Evolutionary conservation across 2,797 vertebrate genomes (phyloP).

Genomic region (Pagetopsis macropterus): DNA sequence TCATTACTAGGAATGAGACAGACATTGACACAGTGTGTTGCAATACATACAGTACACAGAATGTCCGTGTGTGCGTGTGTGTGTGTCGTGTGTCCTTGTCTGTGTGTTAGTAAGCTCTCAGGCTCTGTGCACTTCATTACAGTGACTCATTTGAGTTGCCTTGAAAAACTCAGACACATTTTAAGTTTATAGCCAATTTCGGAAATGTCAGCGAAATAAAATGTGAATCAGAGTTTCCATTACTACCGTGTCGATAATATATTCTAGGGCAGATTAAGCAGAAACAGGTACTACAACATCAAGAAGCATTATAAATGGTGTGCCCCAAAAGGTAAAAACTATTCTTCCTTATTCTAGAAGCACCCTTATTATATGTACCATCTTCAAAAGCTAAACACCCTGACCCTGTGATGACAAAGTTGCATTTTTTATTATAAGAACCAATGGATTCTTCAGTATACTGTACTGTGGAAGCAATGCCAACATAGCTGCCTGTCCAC

Average conservation of each 20-base stretch:
- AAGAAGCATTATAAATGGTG: background rate
- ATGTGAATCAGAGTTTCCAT: background rate
- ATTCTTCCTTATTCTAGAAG: background rate
- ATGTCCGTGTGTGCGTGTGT: background rate
- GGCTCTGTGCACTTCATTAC: background rate
- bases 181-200: background rate
- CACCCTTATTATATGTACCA: background rate
- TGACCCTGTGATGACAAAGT: background rate
- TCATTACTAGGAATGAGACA: background rate
- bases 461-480: background rate
- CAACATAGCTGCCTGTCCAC: background rate
- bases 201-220: background rate
- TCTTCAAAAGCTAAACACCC: too few species aligned
- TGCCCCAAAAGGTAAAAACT: background rate
- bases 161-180: background rate
- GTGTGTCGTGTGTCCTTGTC: too few species aligned
- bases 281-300: background rate
- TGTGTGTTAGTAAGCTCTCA: background rate
- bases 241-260: background rate
- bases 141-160: background rate
- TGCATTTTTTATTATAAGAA: background rate
- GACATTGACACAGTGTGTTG: conserved; percentile 6
- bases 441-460: background rate
- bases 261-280: background rate
- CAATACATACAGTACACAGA: background rate